Base-by-base conservation (phyloP, 2,888 invertebrate species). In the Abrostola tripartita region DNA sequence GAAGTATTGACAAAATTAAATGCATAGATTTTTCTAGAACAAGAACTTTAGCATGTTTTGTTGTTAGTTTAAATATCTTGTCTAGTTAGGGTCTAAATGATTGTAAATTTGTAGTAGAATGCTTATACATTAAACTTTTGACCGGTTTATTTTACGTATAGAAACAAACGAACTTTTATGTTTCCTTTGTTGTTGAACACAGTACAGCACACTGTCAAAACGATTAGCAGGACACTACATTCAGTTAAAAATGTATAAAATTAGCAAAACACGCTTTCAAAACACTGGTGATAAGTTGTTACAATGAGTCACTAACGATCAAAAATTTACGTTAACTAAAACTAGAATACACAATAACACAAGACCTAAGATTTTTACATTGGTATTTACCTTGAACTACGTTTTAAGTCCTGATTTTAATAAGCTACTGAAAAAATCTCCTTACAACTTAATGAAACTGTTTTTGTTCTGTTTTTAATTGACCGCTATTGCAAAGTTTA, bases 401-500 rank as follows among this genome's bases (percentile, higher is more conserved):
- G 44, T 47, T 24, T 12, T 9, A 47, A 47, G 14, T 24, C 24
- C 24, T 4, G 4, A 24, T 47, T 4, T 14, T 5, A 47, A 47
- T 47, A 24, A 6, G 24, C 4, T 24, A 24, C 24, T 24, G 24
- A 24, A 24, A 24, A 1, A 2, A 24, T 2, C 24, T 24, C 24
- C 24, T 4, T 24, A 24, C 1, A 24, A 24, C 24, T 24, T 1
- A 24, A 24, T 24, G 4, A 24, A n/a, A n/a, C 1, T 11, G 37
- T 8, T 36, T 38, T 7, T 37, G 10, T 41, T 35, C 7, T n/a
- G 1, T 1, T 12, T 6, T 41, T 52, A 37, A 54, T 35, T 40
- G 55, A 65, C 76, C 52, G 71, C 47, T 58, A 37, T 5, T 24
- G 35, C 24, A 53, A 49, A 51, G 37, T 61, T 74, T 68, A 35